phyloP scores from a whole-genome alignment of 2,888 invertebrate genomes.

The Drosophila peninsularis region DNA sequence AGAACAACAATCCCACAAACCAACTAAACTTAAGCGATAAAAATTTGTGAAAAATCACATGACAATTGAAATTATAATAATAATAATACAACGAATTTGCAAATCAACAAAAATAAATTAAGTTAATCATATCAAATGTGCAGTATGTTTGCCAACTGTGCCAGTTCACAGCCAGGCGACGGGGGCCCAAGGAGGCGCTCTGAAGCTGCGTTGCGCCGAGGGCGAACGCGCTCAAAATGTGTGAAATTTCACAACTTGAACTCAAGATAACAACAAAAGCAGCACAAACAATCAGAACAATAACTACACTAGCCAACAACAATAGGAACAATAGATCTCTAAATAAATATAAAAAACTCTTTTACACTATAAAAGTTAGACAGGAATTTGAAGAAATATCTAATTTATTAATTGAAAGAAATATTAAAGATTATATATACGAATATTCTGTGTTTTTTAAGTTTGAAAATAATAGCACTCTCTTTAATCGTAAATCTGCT shows the following conservation, averaged over 20 bases:
- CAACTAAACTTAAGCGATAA: conserved; percentile 37
- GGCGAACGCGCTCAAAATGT: conserved; percentile 49
- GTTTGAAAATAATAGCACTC: background rate
- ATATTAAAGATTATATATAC: background rate
- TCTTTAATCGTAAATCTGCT: background rate
- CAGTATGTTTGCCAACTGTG: conserved; percentile 58
- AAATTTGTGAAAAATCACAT: conserved; percentile 56
- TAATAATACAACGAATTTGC: conserved; percentile 45
- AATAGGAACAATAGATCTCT: background rate
- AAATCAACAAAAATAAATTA: conserved; percentile 72
- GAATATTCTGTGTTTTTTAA: background rate
- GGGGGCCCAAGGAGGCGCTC: background rate
- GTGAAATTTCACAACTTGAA: conserved; percentile 70
- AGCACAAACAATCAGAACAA: conserved; percentile 27
- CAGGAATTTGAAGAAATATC: background rate
- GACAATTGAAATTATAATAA: conserved; percentile 59
- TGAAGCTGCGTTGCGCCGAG: conserved; percentile 16
- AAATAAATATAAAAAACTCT: no score
- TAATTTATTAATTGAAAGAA: background rate
- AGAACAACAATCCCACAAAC: conserved; percentile 53
- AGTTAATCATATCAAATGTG: conserved; percentile 51
- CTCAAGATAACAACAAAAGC: conserved; percentile 17
- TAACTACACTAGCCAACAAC: conserved; percentile 31
- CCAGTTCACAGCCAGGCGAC: conserved; percentile 56
- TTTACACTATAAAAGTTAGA: background rate